Conservation (phyloP, 2,113 vertebrate species). For the Junco hyemalis region DNA sequence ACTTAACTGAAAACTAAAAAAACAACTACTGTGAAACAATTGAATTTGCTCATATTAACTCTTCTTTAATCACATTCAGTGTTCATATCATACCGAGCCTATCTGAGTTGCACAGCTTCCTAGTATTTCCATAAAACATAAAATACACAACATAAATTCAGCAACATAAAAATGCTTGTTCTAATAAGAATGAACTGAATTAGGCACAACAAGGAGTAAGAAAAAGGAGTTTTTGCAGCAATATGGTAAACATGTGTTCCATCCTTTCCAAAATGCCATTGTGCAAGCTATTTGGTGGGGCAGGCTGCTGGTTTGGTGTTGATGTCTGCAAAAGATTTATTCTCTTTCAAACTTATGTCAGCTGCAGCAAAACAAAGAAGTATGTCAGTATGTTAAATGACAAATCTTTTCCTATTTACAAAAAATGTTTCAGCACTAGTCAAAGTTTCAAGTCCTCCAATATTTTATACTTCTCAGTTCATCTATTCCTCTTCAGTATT, state of each 20-base stretch:
- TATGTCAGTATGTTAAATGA: conserved; percentile 27
- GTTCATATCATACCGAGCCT: neutral
- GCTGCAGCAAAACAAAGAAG: conserved; percentile 49
- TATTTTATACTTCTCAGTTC: neutral
- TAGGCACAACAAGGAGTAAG: neutral
- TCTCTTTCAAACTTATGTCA: conserved; percentile 39
- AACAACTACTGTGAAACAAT: neutral
- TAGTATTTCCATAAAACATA: neutral
- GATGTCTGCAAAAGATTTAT: conserved; percentile 20
- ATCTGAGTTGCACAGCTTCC: neutral
- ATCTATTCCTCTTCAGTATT: neutral
- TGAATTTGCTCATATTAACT: neutral
- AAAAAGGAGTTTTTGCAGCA: neutral
- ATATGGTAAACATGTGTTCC: neutral
- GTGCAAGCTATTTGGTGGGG: neutral
- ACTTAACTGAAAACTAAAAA: neutral
- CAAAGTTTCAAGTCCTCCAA: neutral
- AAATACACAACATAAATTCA: neutral
- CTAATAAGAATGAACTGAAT: neutral
- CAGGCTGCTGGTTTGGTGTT: conserved; percentile 33
- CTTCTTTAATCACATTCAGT: neutral
- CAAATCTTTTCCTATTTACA: conserved; percentile 16
- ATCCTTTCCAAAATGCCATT: conserved; percentile 21
- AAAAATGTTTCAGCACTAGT: neutral
- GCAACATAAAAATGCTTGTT: neutral